Base-by-base conservation (phyloP, 2,888 invertebrate species). In the Halocaridina rubra region DNA sequence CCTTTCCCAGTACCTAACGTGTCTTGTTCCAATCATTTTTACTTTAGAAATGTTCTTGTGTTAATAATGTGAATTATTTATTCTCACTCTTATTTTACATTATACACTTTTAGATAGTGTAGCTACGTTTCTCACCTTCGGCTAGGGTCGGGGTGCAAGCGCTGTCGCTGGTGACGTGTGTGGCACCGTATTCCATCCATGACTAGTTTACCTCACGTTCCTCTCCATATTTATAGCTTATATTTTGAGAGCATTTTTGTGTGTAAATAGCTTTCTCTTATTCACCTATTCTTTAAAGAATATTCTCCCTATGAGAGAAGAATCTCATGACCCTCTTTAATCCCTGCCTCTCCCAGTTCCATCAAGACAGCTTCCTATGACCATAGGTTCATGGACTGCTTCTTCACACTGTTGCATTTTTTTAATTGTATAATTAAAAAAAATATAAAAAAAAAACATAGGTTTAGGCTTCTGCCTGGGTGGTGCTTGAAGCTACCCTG, bases 201-300 rank as follows among this genome's bases (percentile, higher is more conserved):
- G 78, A 78, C 78, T 78, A 69, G 78, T 78, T 78, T 78, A 78
- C 78, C 78, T 78, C 78, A 78, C 69, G 78, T 78, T 78, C 78
- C 78, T 78, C 78, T 69, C 78, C 69, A 30, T 78, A 67, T 67
- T 78, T 69, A 78, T 78, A 78, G 76, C 69, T 78, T 78, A 78
- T 78, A 78, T 78, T 78, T 78, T 78, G 64, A 78, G 67, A 78
- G 78, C 69, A 78, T 78, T 78, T n/a, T 78, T 78, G 78, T 78
- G 78, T 78, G 78, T 78, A 78, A 33, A 69, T 69, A 69, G 78
- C 78, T 78, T 69, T 78, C n/a, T 78, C 78, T 67, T 53, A 29
- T 76, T 57, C 67, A 78, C 67, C 46, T 78, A 32, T 22, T 78
- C 24, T 64, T 67, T 39, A 32, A 46, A 67, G n/a, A n/a, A n/a